These are phyloP conservation scores for Rhizoglyphus robini DNA, from an alignment of 1,140 invertebrate species.

Conservation along the genomic window DNA sequence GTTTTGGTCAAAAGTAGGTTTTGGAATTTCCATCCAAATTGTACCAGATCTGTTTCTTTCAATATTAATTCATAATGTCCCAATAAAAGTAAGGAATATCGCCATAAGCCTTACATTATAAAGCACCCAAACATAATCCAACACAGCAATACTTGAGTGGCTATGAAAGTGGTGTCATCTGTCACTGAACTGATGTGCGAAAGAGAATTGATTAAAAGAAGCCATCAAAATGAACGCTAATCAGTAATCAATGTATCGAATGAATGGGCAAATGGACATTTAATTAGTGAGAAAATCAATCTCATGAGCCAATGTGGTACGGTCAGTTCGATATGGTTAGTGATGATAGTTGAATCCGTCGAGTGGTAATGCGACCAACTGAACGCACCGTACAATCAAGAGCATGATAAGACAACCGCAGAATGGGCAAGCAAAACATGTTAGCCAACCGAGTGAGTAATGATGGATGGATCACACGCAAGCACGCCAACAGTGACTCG, in stretches of 20 bases:
- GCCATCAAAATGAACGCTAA: too few species aligned
- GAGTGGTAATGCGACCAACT: neutral
- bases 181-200: neutral
- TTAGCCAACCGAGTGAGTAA: too few species aligned
- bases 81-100: too few species aligned
- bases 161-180: too few species aligned
- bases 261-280: neutral
- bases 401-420: neutral
- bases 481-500: neutral
- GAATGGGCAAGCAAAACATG: neutral
- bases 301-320: neutral
- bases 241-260: neutral
- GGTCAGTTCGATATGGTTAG: neutral
- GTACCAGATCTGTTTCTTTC: too few species aligned
- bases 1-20: too few species aligned
- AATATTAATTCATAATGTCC: too few species aligned
- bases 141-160: too few species aligned
- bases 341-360: neutral
- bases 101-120: too few species aligned
- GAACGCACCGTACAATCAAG: neutral
- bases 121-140: too few species aligned
- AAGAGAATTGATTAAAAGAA: too few species aligned
- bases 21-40: too few species aligned
- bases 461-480: conserved; percentile 5
- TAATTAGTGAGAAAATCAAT: neutral